Evolutionary conservation across 2,888 invertebrate species (phyloP).

Genomic region (Exocentrus adspersus): DNA sequence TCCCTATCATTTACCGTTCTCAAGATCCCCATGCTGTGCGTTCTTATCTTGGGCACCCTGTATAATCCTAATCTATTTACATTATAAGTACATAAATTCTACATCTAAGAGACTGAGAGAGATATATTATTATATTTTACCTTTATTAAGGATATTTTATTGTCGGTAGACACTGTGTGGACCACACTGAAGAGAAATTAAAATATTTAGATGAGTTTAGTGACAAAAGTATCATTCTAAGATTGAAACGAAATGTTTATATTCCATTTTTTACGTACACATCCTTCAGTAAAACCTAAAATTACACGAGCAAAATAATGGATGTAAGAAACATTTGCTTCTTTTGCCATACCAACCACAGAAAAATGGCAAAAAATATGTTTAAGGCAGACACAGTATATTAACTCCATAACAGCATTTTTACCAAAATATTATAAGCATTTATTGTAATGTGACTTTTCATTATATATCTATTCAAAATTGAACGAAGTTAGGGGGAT

Average conservation of each 20-base stretch:
- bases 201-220: slow-evolving; percentile 61
- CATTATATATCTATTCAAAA: slow-evolving; percentile 74
- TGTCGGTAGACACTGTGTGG: slow-evolving; percentile 76
- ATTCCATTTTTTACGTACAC: slow-evolving; percentile 61
- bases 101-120: slow-evolving; percentile 81
- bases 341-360: slow-evolving; percentile 85
- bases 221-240: slow-evolving; percentile 47
- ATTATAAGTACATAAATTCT: slow-evolving; percentile 86
- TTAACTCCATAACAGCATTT: slow-evolving; percentile 82
- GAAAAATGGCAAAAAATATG: slow-evolving; percentile 86
- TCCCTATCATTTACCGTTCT: too few relatives aligned
- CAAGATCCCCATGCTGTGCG: too few relatives aligned
- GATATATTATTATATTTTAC: slow-evolving; percentile 85
- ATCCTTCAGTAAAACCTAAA: slow-evolving; percentile 72
- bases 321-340: slow-evolving; percentile 87
- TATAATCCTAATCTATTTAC: slow-evolving; percentile 88
- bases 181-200: slow-evolving; percentile 67
- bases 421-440: slow-evolving; percentile 78
- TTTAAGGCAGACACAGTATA: slow-evolving; percentile 79
- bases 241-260: slow-evolving; percentile 32
- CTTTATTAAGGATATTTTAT: slow-evolving; percentile 80
- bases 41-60: too few relatives aligned
- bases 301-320: slow-evolving; percentile 83
- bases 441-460: slow-evolving; percentile 79
- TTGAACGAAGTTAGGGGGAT: slow-evolving; percentile 83